Evolutionary conservation across 2,888 invertebrate genomes (phyloP).

Genomic region (Beris morrisii): DNA sequence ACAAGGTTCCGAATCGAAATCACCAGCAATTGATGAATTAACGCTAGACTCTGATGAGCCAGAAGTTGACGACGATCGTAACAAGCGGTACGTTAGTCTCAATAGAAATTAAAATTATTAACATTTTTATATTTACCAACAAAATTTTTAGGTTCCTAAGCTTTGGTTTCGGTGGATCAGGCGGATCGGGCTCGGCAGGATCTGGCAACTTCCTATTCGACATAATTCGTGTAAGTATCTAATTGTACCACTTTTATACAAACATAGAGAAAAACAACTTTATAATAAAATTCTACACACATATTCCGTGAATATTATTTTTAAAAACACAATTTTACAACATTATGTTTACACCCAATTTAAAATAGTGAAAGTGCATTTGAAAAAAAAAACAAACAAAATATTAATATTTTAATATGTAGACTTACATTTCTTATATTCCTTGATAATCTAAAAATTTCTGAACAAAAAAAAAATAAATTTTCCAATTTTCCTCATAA

Average conservation of each 20-base stretch:
- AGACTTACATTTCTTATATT: too few relatives aligned
- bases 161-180: conserved; percentile 62
- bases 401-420: too few relatives aligned
- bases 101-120: conserved; percentile 1
- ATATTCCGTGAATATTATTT: too few relatives aligned
- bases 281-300: neutral
- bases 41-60: conserved; percentile 69
- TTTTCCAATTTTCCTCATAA: neutral
- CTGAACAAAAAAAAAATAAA: conserved; percentile 1
- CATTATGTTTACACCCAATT: neutral
- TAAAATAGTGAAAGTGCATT: neutral
- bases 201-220: conserved; percentile 89
- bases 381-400: neutral
- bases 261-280: neutral
- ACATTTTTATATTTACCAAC: neutral
- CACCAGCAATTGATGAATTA: conserved; percentile 69
- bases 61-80: conserved; percentile 74
- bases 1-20: conserved; percentile 64
- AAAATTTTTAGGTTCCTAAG: conserved; percentile 62
- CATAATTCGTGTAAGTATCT: conserved; percentile 77
- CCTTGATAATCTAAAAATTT: neutral
- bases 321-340: neutral
- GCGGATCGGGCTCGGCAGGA: conserved; percentile 59
- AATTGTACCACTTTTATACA: neutral
- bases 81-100: conserved; percentile 64